Conservation (phyloP, 1,140 invertebrate genomes). For the Gyrodactylus salaris region DNA sequence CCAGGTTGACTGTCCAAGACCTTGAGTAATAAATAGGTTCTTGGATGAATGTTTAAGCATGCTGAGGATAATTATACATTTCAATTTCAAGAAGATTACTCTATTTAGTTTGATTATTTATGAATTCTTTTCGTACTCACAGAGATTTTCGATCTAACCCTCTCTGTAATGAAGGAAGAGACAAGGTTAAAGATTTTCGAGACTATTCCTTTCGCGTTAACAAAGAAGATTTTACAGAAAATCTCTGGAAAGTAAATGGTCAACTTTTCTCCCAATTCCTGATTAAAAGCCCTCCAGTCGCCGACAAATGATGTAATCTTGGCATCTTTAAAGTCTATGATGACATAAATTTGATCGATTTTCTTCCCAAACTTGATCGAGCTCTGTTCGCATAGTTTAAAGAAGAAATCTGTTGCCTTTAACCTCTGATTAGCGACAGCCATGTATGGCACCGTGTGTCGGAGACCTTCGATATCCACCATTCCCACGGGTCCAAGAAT, state of each 20-base stretch:
- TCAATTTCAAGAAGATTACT: background rate
- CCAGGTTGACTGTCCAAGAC: too few relatives aligned
- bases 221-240: background rate
- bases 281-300: background rate
- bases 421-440: background rate
- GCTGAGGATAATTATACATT: background rate
- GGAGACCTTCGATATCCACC: background rate
- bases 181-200: background rate
- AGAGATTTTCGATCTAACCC: background rate
- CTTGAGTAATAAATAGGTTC: background rate
- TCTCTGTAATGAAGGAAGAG: background rate
- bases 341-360: background rate
- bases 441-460: background rate
- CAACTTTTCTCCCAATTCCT: background rate
- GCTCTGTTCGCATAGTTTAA: background rate
- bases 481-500: background rate
- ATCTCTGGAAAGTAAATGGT: background rate
- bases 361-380: background rate
- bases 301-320: background rate
- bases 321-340: background rate
- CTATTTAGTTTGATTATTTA: background rate
- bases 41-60: background rate
- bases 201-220: background rate
- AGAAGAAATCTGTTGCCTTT: background rate
- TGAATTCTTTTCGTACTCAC: background rate